phyloP scores from a whole-genome alignment of 2,888 invertebrate genomes.

The Oscheius sp. region DNA sequence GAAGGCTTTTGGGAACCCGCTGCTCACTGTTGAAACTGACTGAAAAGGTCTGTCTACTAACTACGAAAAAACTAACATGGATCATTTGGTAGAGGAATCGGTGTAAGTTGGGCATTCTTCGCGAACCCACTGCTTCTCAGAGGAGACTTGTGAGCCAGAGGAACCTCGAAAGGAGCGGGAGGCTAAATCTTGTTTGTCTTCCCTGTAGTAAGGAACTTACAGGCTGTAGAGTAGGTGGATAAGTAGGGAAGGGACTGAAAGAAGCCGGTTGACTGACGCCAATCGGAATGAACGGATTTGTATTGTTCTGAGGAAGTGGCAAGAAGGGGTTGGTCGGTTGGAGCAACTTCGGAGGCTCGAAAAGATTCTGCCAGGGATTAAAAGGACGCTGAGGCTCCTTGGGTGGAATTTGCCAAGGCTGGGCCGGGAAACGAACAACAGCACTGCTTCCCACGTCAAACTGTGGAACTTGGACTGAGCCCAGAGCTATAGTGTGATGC shows the following conservation, averaged over 20 bases:
- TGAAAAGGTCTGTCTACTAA: not conserved
- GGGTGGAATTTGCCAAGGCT: constrained; percentile 68
- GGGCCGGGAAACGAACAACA: constrained; percentile 63
- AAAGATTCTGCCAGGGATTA: constrained; percentile 26
- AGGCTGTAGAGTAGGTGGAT: constrained; percentile 6
- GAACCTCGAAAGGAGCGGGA: constrained; percentile 24
- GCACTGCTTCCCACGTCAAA: constrained; percentile 15
- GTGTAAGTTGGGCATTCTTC: not conserved
- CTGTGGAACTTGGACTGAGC: not conserved
- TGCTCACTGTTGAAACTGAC: not conserved
- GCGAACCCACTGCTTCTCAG: constrained; percentile 17
- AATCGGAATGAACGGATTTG: constrained; percentile 37
- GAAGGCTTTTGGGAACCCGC: not conserved
- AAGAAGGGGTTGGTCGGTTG: constrained; percentile 21
- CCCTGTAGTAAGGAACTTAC: not conserved
- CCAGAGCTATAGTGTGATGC: not conserved
- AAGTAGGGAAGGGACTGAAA: not conserved
- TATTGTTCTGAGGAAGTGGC: not conserved
- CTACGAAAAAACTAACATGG: not conserved
- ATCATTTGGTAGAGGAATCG: constrained; percentile 25
- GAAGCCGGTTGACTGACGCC: constrained; percentile 32
- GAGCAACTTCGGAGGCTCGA: constrained; percentile 21
- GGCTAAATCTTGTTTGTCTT: not conserved
- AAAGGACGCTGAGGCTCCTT: constrained; percentile 2
- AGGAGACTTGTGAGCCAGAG: constrained; percentile 25